Percentiles rank a stretch among this genome's conserved stretches.
phyloP scores from a whole-genome alignment of 2,113 vertebrate genomes.

The Periophthalmus modestus region DNA sequence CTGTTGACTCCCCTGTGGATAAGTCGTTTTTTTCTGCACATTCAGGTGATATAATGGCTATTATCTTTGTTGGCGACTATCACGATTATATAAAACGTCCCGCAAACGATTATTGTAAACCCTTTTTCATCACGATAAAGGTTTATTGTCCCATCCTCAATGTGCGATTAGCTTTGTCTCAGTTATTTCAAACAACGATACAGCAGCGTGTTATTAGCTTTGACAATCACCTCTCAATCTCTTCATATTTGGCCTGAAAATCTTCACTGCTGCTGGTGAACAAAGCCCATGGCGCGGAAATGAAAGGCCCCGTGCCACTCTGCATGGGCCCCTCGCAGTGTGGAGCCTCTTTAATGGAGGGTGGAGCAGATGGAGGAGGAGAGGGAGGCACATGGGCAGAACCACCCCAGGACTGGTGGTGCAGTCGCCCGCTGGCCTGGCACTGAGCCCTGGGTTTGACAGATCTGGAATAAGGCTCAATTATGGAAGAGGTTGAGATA shows the following conservation, averaged over 20 bases:
- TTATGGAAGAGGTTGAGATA: background rate
- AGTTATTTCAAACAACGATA: background rate
- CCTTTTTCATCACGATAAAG: no score
- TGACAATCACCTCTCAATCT: conserved; percentile 18
- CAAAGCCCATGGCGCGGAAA: conserved; percentile 41
- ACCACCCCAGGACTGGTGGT: conserved; percentile 13
- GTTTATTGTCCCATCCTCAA: no score
- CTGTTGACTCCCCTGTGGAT: no score
- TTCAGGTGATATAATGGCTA: no score
- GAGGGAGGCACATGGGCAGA: conserved; percentile 41
- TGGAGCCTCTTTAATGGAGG: conserved; percentile 62
- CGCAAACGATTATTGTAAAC: no score
- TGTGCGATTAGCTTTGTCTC: background rate
- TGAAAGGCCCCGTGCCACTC: conserved; percentile 30
- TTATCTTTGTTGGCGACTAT: no score
- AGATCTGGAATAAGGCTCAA: conserved; percentile 16
- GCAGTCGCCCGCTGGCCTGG: conserved; percentile 41
- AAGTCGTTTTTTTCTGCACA: no score
- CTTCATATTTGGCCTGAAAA: conserved; percentile 43
- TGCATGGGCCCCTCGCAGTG: conserved; percentile 51
- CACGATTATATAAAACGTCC: no score
- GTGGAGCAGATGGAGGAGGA: conserved; percentile 63
- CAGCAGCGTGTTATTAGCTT: conserved; percentile 13
- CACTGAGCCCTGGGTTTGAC: conserved; percentile 15
- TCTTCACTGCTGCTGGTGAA: conserved; percentile 28